phyloP scores from a whole-genome alignment of 2,113 vertebrate species.

The Solea senegalensis region DNA sequence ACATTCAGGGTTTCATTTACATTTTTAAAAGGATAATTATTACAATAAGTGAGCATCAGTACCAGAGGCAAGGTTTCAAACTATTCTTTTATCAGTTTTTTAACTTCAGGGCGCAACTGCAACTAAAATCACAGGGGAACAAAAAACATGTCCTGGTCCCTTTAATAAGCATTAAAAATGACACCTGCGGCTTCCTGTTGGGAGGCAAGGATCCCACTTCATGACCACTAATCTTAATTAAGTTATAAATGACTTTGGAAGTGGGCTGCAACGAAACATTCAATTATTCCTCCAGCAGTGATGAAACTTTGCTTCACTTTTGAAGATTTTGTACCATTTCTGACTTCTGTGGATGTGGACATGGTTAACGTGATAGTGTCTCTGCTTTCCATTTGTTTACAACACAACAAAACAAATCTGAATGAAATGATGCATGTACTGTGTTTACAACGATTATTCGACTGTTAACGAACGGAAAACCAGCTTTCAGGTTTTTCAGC shows the following conservation, averaged over 20 bases:
- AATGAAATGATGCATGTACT: not conserved
- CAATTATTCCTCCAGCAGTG: slow-evolving; percentile 4
- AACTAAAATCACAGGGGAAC: slow-evolving; percentile 2
- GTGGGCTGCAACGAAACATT: not conserved
- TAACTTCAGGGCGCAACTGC: no score
- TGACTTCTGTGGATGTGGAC: not conserved
- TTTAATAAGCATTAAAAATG: slow-evolving; percentile 18
- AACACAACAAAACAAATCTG: not conserved
- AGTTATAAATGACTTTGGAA: slow-evolving; percentile 19
- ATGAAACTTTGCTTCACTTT: slow-evolving; percentile 21
- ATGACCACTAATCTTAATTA: slow-evolving; percentile 35
- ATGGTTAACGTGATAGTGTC: no score
- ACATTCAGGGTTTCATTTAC: no score
- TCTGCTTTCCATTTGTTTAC: not conserved
- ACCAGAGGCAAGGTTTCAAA: no score
- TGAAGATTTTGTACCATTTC: not conserved
- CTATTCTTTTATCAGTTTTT: no score
- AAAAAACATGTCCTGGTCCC: not conserved
- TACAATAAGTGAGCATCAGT: no score
- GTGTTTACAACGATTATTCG: no score
- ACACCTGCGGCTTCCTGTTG: slow-evolving; percentile 5
- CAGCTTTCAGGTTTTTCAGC: no score
- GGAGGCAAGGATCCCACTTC: slow-evolving; percentile 25
- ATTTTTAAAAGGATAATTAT: no score
- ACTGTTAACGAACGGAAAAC: no score